phyloP scores from a whole-genome alignment of 2,888 invertebrate genomes.

The Metellina segmentata region DNA sequence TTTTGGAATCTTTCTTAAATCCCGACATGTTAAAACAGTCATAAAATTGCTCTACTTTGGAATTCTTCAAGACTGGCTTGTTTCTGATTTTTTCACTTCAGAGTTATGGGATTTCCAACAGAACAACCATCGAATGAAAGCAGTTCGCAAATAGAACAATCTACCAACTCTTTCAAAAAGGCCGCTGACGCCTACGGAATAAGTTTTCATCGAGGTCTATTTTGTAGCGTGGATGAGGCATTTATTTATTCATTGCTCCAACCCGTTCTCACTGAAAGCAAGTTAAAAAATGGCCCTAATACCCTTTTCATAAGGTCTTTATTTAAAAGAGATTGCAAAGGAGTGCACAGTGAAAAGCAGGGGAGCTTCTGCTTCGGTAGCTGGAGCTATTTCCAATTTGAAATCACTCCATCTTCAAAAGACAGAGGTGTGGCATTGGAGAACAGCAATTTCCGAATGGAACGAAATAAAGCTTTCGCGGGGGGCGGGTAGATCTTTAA shows the following conservation, averaged over 20 bases:
- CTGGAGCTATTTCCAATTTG: conserved; percentile 18
- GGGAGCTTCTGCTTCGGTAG: conserved; percentile 25
- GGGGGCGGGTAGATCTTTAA: conserved; percentile 35
- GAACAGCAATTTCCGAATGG: conserved; percentile 39
- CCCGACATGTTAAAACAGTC: too few relatives aligned
- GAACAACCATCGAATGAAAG: too few relatives aligned
- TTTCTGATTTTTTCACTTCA: too few relatives aligned
- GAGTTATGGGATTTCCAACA: too few relatives aligned
- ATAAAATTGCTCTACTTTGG: too few relatives aligned
- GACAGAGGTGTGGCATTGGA: background rate
- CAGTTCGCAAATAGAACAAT: too few relatives aligned
- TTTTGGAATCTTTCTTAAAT: too few relatives aligned
- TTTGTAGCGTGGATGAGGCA: background rate
- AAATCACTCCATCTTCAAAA: conserved; percentile 27
- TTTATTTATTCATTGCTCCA: background rate
- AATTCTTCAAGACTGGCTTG: too few relatives aligned
- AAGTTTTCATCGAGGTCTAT: too few relatives aligned
- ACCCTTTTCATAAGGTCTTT: background rate
- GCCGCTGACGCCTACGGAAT: too few relatives aligned
- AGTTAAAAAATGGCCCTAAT: background rate
- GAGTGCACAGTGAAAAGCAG: background rate
- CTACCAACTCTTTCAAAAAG: too few relatives aligned
- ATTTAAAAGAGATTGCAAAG: background rate
- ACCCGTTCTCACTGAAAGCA: background rate
- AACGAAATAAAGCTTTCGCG: background rate